phyloP scores from a whole-genome alignment of 53 echinoderm and acorn worm genomes.

The Henricia sp. region DNA sequence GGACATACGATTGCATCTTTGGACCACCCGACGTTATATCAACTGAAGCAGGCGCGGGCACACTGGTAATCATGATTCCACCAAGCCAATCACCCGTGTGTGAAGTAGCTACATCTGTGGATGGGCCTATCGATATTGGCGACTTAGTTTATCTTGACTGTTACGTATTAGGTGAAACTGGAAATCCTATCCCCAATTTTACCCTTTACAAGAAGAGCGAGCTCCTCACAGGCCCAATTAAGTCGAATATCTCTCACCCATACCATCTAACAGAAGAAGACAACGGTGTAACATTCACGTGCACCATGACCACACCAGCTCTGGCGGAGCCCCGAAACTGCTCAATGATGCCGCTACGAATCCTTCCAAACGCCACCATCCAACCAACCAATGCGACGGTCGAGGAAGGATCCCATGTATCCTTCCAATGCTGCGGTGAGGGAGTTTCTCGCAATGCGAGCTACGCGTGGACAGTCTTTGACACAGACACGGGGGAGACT shows the following conservation, averaged over 20 bases:
- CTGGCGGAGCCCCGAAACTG: slow-evolving; percentile 17
- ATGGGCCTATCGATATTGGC: not conserved
- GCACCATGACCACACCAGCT: slow-evolving; percentile 37
- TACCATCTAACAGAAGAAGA: slow-evolving; percentile 12
- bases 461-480: too few relatives aligned
- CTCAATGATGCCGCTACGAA: slow-evolving; percentile 33
- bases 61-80: slow-evolving; percentile 11
- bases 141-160: slow-evolving; percentile 15
- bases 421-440: slow-evolving; percentile 9
- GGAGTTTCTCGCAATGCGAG: too few relatives aligned
- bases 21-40: not conserved
- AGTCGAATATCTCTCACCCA: not conserved
- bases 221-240: not conserved
- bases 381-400: not conserved
- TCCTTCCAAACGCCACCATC: slow-evolving; percentile 34
- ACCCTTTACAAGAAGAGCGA: not conserved
- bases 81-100: slow-evolving; percentile 31
- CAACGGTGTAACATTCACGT: slow-evolving; percentile 32
- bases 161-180: not conserved
- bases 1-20: slow-evolving; percentile 1
- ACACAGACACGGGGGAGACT: too few relatives aligned
- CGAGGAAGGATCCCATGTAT: slow-evolving; percentile 6
- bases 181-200: slow-evolving; percentile 1
- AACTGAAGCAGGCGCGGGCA: not conserved
- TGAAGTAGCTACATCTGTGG: too few relatives aligned